phyloP scores from a whole-genome alignment of 2,113 vertebrate species.

The Agapornis roseicollis region DNA sequence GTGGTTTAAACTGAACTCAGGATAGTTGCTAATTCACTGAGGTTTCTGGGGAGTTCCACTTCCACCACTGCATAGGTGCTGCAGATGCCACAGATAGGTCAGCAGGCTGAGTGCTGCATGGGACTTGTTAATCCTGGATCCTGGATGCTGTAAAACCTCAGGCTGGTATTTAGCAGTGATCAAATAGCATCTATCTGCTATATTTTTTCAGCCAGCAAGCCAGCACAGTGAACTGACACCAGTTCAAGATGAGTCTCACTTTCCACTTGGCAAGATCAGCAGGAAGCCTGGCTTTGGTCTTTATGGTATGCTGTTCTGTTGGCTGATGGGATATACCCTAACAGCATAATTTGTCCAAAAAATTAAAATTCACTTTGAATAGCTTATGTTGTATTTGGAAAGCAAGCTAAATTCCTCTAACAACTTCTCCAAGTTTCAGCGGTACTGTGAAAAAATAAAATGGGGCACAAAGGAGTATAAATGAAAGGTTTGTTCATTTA shows the following conservation, averaged over 20 bases:
- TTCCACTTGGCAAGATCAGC: neutral
- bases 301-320: neutral
- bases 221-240: neutral
- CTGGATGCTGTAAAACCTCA: neutral
- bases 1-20: neutral
- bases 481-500: neutral
- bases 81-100: neutral
- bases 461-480: neutral
- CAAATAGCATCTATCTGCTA: neutral
- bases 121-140: neutral
- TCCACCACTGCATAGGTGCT: accelerated
- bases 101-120: accelerated
- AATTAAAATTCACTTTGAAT: neutral
- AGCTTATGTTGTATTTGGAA: neutral
- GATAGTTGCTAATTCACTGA: neutral
- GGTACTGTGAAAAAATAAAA: neutral
- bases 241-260: neutral
- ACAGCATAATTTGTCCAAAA: neutral
- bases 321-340: neutral
- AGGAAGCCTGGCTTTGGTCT: neutral
- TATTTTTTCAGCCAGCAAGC: neutral
- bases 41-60: neutral
- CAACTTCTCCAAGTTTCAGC: constrained; percentile 47
- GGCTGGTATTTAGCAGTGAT: neutral
- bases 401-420: neutral